These are phyloP conservation scores for Ametastegia equiseti DNA, from an alignment of 2,888 invertebrate species.

Conservation along the genomic window DNA sequence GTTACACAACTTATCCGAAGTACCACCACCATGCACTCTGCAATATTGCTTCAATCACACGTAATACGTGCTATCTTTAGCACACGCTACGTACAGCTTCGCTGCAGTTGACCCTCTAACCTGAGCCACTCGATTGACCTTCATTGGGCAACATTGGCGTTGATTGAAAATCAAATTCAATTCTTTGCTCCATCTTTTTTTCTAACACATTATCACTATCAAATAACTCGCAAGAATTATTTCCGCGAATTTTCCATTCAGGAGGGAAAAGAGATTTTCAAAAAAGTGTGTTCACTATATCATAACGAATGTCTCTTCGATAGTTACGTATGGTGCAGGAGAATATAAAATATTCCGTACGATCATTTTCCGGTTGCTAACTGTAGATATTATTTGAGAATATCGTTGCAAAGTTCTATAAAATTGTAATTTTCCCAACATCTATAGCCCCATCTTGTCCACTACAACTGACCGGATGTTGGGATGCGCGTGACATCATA, in stretches of 20 bases:
- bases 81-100: not conserved
- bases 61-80: slow-evolving; percentile 31
- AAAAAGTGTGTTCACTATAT: too few relatives aligned
- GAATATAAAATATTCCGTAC: too few relatives aligned
- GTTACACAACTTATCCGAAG: too few relatives aligned
- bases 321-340: too few relatives aligned
- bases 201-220: not conserved
- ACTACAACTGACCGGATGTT: not conserved
- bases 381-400: not conserved
- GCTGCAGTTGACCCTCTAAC: slow-evolving; percentile 23
- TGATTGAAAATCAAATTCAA: slow-evolving; percentile 33
- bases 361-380: too few relatives aligned
- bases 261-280: not conserved
- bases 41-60: not conserved
- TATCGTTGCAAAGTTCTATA: not conserved
- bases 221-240: not conserved
- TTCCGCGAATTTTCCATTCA: not conserved
- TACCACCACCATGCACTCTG: not conserved
- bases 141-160: not conserved
- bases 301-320: too few relatives aligned
- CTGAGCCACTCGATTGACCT: slow-evolving; percentile 42
- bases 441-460: not conserved
- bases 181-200: not conserved
- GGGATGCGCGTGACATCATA: not conserved
- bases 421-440: not conserved